Base-by-base conservation (phyloP, 2,888 invertebrate genomes). In the Congeria kusceri region DNA sequence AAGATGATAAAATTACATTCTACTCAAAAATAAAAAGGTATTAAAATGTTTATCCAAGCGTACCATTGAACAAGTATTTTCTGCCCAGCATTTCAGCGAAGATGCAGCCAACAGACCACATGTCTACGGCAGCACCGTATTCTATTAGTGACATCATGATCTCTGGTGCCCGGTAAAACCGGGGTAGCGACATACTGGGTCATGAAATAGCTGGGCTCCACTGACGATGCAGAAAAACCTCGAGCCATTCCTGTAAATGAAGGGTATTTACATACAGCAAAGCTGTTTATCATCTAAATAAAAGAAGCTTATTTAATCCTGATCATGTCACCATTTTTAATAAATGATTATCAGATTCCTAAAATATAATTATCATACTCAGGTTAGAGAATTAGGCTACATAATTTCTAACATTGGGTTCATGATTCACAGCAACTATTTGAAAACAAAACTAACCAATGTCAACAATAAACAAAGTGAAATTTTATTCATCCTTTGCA, bases 41-140 rank as follows among this genome's bases (percentile, higher is more conserved):
- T 32, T 7, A 32, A 32, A 32, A 4, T 11, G 11, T 32, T 4
- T 32, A 32, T 32, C 4, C 4, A 32, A 32, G 5, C 53, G 27
- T 75, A 91, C 93, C 94, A 71, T 94, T 94, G 85, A 94, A 94
- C 0, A 94, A 86, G 80, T 94, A 94, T 67, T 93, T 93, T n/a
- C 94, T 87, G 46, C 94, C 93, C 53, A 94, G 89, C 94, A 94
- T 93, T 84, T 94, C 94, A 9, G 94, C 94, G 82, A 94, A 93
- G 44, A 94, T 94, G 86, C 94, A 94, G 15, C 94, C 94, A 0
- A 93, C 94, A 20, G 94, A 94, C 94, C 94, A 94, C 85, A 94
- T 91, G 78, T 94, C 94, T 0, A 94, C 94, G 66, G 93, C 93
- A 3, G 92, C 91, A 53, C 93, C 92, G 84, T 94, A 94, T 49